A percentile compares a stretch with the other conserved stretches of the same genome.
phyloP scores from a whole-genome alignment of 2,113 vertebrate genomes.

The Silurus asotus region DNA sequence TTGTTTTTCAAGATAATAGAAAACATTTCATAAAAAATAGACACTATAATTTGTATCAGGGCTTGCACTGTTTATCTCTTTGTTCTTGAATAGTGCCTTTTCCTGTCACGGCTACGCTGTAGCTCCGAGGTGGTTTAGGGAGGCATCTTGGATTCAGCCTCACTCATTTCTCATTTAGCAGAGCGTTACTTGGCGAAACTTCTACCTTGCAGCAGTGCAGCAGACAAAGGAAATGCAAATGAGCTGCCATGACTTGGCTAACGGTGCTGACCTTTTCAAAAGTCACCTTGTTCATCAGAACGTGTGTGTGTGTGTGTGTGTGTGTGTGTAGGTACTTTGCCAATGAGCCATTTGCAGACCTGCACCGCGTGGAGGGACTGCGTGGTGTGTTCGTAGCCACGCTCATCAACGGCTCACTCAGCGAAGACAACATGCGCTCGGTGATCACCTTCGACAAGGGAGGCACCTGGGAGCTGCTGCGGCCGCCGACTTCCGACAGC shows the following conservation, averaged over 20 bases:
- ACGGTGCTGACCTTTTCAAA: conserved; percentile 16
- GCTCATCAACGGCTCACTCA: conserved; percentile 86
- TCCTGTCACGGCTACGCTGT: too few relatives aligned
- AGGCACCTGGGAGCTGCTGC: conserved; percentile 95
- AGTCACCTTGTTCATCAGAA: conserved; percentile 85
- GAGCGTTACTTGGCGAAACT: background rate
- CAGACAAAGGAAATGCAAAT: conserved; percentile 42
- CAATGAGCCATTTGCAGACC: conserved; percentile 91
- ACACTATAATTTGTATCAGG: background rate
- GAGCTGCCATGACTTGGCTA: conserved; percentile 34
- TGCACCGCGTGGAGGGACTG: conserved; percentile 91
- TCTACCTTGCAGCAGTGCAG: conserved; percentile 27
- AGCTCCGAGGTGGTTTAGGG: background rate
- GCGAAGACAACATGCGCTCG: conserved; percentile 92
- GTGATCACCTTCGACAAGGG: conserved; percentile 99
- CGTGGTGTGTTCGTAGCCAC: conserved; percentile 93
- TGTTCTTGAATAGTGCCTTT: conserved; percentile 1
- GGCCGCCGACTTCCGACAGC: conserved; percentile 81
- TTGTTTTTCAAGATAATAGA: background rate
- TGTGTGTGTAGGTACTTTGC: conserved; percentile 84
- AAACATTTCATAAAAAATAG: background rate
- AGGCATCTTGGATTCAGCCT: background rate
- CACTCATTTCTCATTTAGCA: conserved; percentile 27
- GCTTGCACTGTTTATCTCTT: background rate
- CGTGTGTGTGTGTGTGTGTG: conserved; percentile 27